Conservation (phyloP, 2,888 invertebrate species). For the Apamea sordens region DNA sequence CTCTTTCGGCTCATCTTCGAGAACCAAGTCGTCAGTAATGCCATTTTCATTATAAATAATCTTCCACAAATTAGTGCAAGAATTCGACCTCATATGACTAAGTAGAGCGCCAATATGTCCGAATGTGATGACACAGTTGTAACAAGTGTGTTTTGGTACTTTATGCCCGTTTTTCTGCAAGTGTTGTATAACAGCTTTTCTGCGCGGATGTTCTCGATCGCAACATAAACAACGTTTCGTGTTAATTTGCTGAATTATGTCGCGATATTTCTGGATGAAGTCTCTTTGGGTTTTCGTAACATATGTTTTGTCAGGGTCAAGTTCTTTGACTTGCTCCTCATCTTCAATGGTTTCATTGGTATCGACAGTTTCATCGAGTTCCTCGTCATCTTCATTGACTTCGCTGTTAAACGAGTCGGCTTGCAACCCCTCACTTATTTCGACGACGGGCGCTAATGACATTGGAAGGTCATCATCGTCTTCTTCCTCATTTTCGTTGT, state of each 20-base stretch:
- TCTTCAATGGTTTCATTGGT: constrained; percentile 79
- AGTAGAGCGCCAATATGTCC: constrained; percentile 88
- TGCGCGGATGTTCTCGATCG: constrained; percentile 85
- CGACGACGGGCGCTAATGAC: constrained; percentile 82
- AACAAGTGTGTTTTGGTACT: constrained; percentile 91
- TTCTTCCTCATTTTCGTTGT: constrained; percentile 78
- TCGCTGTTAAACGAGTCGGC: constrained; percentile 82
- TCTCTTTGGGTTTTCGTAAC: constrained; percentile 87
- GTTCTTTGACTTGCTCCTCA: constrained; percentile 72
- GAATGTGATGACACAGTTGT: constrained; percentile 91
- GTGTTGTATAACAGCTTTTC: constrained; percentile 89
- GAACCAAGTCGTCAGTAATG: constrained; percentile 86
- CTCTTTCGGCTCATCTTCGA: constrained; percentile 84
- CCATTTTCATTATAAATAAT: constrained; percentile 88
- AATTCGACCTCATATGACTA: constrained; percentile 88
- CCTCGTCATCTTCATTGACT: constrained; percentile 81
- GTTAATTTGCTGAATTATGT: constrained; percentile 87
- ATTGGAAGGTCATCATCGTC: constrained; percentile 84
- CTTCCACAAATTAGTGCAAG: constrained; percentile 88
- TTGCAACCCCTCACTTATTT: constrained; percentile 87
- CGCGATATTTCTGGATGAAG: constrained; percentile 85
- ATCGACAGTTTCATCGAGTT: constrained; percentile 74
- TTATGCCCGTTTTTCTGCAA: constrained; percentile 89
- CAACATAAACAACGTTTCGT: constrained; percentile 88
- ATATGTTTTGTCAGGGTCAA: constrained; percentile 83